Conservation (phyloP, 1,140 invertebrate genomes). For the Calliopsis andreniformis region DNA sequence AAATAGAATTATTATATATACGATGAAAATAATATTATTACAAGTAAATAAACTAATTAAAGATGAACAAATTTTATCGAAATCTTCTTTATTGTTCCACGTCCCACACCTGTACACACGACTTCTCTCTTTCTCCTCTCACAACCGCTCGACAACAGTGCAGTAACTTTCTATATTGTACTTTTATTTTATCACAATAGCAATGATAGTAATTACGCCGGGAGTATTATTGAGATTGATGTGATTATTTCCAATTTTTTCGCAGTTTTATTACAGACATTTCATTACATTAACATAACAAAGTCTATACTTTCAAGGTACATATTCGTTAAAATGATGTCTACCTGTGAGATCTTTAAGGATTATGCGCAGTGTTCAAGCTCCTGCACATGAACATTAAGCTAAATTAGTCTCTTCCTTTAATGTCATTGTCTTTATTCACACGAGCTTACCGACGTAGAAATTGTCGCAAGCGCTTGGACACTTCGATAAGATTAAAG, state of each 20-base stretch:
- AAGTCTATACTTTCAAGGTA: slow-evolving; percentile 82
- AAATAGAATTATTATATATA: slow-evolving; percentile 78
- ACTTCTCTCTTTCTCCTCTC: neutral
- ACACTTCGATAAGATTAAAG: slow-evolving; percentile 75
- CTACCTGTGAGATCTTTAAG: slow-evolving; percentile 78
- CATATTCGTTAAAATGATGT: slow-evolving; percentile 79
- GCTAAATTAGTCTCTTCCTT: slow-evolving; percentile 62
- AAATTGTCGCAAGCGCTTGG: slow-evolving; percentile 66
- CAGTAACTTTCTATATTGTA: slow-evolving; percentile 34
- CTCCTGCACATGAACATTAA: slow-evolving; percentile 66
- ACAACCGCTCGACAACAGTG: neutral
- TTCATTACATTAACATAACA: slow-evolving; percentile 81
- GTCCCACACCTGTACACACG: slow-evolving; percentile 25
- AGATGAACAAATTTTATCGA: slow-evolving; percentile 74
- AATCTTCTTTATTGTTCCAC: slow-evolving; percentile 35
- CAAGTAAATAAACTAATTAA: slow-evolving; percentile 81
- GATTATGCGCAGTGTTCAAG: slow-evolving; percentile 76
- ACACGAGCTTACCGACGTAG: slow-evolving; percentile 28
- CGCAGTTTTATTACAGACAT: slow-evolving; percentile 78
- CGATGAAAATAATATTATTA: slow-evolving; percentile 81
- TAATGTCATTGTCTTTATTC: slow-evolving; percentile 54
- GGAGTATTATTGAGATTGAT: slow-evolving; percentile 50
- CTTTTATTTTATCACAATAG: slow-evolving; percentile 34
- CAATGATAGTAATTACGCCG: slow-evolving; percentile 9
- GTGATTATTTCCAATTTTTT: slow-evolving; percentile 62